phyloP scores from a whole-genome alignment of 2,113 vertebrate species.

The Hucho hucho region DNA sequence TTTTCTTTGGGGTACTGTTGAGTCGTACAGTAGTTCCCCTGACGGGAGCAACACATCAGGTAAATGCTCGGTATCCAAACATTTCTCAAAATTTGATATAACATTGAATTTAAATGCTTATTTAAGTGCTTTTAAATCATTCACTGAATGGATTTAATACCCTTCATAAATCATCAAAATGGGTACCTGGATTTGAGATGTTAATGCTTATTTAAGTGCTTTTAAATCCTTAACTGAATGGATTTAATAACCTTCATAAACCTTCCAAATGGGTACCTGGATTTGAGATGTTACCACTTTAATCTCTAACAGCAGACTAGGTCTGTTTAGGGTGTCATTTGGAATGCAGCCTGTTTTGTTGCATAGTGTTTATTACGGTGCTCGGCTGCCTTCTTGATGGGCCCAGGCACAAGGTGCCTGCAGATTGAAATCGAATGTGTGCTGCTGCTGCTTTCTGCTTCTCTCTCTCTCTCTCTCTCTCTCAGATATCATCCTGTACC shows the following conservation, averaged over 20 bases:
- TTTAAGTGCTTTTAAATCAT: background rate
- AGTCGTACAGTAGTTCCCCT: too few species aligned
- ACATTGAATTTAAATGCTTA: background rate
- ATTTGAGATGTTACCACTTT: background rate
- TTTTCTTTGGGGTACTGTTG: too few species aligned
- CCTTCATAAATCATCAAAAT: background rate
- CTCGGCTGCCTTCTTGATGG: constrained; percentile 34
- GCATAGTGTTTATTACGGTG: constrained; percentile 6
- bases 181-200: background rate
- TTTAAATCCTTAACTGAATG: background rate
- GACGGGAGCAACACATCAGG: too few species aligned
- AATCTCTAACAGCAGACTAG: background rate
- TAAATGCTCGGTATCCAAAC: too few species aligned
- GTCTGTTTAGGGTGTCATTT: background rate
- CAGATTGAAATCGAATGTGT: constrained; percentile 32
- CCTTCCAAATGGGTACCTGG: background rate
- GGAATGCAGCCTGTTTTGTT: background rate
- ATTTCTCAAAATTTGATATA: too few species aligned
- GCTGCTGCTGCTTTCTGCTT: background rate
- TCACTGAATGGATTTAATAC: background rate
- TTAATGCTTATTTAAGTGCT: background rate
- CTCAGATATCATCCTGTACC: background rate
- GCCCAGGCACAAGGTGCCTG: constrained; percentile 9
- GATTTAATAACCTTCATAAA: background rate
- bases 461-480: background rate